Base-by-base conservation (phyloP, 2,888 invertebrate species). In the Heliconius erato region DNA sequence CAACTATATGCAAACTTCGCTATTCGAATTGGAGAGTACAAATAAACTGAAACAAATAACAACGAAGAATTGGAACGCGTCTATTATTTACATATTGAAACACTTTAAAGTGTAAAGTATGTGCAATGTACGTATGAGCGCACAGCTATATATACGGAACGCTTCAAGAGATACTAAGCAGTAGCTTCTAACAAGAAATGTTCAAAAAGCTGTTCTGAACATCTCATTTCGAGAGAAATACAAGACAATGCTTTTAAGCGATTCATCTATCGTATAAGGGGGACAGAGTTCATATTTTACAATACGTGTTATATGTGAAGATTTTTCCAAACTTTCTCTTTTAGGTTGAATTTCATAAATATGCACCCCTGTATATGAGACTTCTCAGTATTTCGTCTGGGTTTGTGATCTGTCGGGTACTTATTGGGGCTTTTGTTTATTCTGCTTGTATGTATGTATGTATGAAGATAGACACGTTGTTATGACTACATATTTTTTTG, bases 241-340 rank as follows among this genome's bases (percentile, higher is more conserved):
- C 95, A 95, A 94, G 95, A 94, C 94, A 94, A 95, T 92, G 95
- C 95, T 95, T 94, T 95, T 94, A 95, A 94, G 91, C 91, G 91
- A 91, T 93, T 93, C 88, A 86, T 87, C 90, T 92, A 91, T 91
- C 91, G 91, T 90, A 89, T 86, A 91, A 19, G 88, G 92, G 93
- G 91, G 12, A 91, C 89, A 87, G 87, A 87, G 86, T 89, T 90
- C 91, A 91, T 92, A 92, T 91, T 92, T 92, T 90, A 90, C 90
- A 82, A 83, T 81, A 82, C 74, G 69, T 88, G 89, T 88, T 89
- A 87, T 86, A 87, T 88, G 87, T 88, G 86, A 87, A 86, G 88
- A 88, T 86, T 88, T 89, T 88, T 88, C 86, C 87, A 86, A 86
- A 90, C 88, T 88, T 88, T 89, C 88, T 79, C 88, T 79, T 83